phyloP scores from a whole-genome alignment of 2,113 vertebrate species.

The Datnioides undecimradiatus region DNA sequence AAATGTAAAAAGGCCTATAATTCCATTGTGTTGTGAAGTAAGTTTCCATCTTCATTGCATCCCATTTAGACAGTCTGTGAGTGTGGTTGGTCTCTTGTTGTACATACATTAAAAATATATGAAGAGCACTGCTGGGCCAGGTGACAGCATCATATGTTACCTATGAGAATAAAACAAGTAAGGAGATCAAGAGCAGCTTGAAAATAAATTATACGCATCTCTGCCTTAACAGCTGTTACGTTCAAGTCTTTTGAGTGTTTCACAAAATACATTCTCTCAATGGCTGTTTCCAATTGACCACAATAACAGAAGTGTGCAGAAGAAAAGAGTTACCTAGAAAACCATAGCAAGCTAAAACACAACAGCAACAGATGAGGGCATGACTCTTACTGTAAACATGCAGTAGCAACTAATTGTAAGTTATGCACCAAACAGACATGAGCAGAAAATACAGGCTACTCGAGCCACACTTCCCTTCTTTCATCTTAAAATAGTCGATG shows the following conservation, averaged over 20 bases:
- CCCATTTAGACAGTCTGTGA: conserved; percentile 48
- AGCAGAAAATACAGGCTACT: conserved; percentile 34
- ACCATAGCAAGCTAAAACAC: conserved; percentile 13
- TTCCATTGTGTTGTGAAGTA: conserved; percentile 39
- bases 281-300: conserved; percentile 66
- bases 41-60: conserved; percentile 54
- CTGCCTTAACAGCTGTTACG: conserved; percentile 70
- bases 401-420: conserved; percentile 39
- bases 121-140: conserved; percentile 50
- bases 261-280: conserved; percentile 86
- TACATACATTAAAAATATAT: conserved; percentile 45
- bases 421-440: conserved; percentile 61
- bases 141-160: conserved; percentile 61
- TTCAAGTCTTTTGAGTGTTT: conserved; percentile 85
- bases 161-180: conserved; percentile 57
- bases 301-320: conserved; percentile 48
- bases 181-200: conserved; percentile 77
- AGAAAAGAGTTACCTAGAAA: conserved; percentile 21
- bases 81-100: conserved; percentile 43
- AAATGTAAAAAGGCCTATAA: conserved; percentile 45
- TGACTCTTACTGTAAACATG: conserved; percentile 70
- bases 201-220: conserved; percentile 84
- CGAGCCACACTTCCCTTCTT: conserved; percentile 71
- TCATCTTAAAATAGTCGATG: conserved; percentile 84
- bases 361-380: conserved; percentile 43